Percentiles rank a stretch among this genome's conserved stretches.
Conservation (phyloP, 2,888 invertebrate species). For the Hedychridium roseum region DNA sequence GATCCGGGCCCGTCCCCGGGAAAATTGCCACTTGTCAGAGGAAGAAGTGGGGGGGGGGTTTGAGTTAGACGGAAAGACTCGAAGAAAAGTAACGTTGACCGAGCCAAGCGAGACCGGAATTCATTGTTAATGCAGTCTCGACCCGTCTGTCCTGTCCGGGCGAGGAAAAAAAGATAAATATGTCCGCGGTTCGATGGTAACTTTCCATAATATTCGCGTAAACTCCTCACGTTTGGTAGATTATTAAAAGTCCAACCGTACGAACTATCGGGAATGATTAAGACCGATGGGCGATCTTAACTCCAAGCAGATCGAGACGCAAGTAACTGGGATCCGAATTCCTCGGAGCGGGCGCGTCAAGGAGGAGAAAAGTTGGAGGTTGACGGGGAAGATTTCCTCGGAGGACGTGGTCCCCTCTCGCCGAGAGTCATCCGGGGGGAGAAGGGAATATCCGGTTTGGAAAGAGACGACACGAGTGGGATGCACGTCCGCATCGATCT, state of each 20-base stretch:
- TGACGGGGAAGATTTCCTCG: constrained; percentile 49
- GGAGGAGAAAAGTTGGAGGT: constrained; percentile 30
- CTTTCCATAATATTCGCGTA: too few species aligned
- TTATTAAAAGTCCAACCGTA: too few species aligned
- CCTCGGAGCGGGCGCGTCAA: neutral
- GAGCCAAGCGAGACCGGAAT: constrained; percentile 13
- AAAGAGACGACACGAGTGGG: constrained; percentile 12
- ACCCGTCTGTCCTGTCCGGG: constrained; percentile 23
- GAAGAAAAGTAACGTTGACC: neutral
- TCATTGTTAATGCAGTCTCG: constrained; percentile 40
- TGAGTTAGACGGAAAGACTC: neutral
- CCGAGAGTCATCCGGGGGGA: constrained; percentile 7
- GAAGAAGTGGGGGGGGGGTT: neutral
- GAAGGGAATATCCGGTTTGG: constrained; percentile 3
- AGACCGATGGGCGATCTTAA: too few species aligned
- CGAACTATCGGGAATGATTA: too few species aligned
- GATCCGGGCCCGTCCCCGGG: neutral
- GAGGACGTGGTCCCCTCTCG: constrained; percentile 35
- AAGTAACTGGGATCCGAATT: neutral
- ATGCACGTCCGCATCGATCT: neutral
- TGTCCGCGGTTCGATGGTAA: too few species aligned
- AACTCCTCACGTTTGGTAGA: too few species aligned
- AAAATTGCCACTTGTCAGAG: constrained; percentile 12
- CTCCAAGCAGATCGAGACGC: neutral
- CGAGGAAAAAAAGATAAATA: constrained; percentile 12